These are phyloP conservation scores for Monoplex corrugatus DNA, from an alignment of 2,888 invertebrate species.

Conservation along the genomic window DNA sequence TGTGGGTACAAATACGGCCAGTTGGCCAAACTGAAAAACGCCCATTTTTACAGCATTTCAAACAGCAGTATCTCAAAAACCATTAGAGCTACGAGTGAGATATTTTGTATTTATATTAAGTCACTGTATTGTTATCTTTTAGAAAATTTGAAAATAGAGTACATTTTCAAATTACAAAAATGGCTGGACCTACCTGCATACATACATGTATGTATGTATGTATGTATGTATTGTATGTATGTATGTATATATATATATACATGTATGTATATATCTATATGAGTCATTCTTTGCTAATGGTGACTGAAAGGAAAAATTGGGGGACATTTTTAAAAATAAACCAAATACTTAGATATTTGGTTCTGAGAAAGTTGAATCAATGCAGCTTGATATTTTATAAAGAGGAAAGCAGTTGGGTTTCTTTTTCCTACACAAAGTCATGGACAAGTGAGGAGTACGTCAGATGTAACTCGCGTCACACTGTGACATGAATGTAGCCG, in stretches of 20 bases:
- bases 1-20: no score
- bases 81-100: not conserved
- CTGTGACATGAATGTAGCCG: no score
- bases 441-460: no score
- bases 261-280: not conserved
- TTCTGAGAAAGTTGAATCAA: no score
- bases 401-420: no score
- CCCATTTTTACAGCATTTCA: not conserved
- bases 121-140: not conserved
- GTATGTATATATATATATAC: not conserved
- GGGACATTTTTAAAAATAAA: no score
- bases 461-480: no score
- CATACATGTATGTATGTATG: not conserved
- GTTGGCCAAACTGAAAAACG: no score
- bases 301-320: no score
- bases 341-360: no score
- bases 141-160: not conserved
- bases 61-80: not conserved
- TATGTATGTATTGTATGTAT: not conserved
- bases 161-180: not conserved
- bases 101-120: not conserved
- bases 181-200: not conserved
- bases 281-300: not conserved
- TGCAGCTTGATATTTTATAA: no score
- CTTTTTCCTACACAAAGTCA: no score